A percentile compares a stretch with the other conserved stretches of the same genome.
phyloP scores from a whole-genome alignment of 2,113 vertebrate species.

The Corapipo altera region DNA sequence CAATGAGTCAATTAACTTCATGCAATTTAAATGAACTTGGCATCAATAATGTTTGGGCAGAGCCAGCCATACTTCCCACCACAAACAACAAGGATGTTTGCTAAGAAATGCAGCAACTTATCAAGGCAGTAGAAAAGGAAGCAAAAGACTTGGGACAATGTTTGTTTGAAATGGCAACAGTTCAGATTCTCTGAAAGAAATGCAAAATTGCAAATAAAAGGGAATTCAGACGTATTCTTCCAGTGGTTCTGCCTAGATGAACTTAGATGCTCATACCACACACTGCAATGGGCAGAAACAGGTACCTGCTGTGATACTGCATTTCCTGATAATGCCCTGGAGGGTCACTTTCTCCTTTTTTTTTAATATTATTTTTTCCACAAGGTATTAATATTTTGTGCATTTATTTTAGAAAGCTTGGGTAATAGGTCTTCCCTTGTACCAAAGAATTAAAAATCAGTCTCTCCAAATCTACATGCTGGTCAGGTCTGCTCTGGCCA shows the following conservation, averaged over 20 bases:
- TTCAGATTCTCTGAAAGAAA: neutral
- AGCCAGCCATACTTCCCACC: neutral
- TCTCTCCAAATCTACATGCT: neutral
- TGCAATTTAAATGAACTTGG: conserved; percentile 19
- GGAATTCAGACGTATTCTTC: neutral
- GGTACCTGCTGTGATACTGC: neutral
- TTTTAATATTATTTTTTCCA: neutral
- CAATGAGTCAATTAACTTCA: neutral
- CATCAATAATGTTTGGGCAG: neutral
- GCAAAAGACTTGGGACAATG: neutral
- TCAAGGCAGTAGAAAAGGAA: neutral
- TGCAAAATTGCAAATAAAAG: neutral
- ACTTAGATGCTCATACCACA: neutral
- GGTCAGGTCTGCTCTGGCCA: neutral
- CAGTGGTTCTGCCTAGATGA: neutral
- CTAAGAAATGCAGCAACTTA: neutral
- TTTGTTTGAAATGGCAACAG: neutral
- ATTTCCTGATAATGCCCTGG: neutral
- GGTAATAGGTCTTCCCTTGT: neutral
- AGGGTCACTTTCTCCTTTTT: neutral
- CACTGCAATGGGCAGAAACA: neutral
- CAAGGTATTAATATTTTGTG: neutral
- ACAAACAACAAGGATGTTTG: neutral
- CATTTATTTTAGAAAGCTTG: neutral
- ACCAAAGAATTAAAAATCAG: neutral